Conservation (phyloP, 2,888 invertebrate genomes). For the Lingula anatina region DNA sequence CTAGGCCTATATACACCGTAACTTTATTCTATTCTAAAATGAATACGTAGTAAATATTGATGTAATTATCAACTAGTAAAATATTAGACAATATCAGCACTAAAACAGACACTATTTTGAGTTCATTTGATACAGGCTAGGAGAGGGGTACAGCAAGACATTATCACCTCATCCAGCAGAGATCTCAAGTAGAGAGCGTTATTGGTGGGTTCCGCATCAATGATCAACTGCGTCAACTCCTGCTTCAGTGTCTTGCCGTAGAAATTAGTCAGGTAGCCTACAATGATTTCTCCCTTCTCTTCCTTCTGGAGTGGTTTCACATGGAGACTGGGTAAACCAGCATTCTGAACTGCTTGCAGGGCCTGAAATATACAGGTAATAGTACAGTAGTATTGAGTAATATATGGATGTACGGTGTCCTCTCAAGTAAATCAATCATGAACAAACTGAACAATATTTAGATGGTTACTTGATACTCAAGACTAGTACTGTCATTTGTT, state of each 20-base stretch:
- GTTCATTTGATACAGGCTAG: too few species aligned
- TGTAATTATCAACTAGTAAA: too few species aligned
- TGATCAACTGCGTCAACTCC: slow-evolving; percentile 28
- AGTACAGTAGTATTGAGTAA: not conserved
- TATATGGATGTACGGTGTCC: too few species aligned
- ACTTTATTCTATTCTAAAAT: too few species aligned
- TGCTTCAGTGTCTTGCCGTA: slow-evolving; percentile 29
- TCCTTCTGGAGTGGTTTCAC: slow-evolving; percentile 22
- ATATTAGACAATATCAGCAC: too few species aligned
- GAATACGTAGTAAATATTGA: too few species aligned
- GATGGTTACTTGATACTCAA: too few species aligned
- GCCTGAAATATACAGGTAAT: slow-evolving; percentile 19
- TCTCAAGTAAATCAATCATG: too few species aligned
- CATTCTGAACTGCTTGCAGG: slow-evolving; percentile 18
- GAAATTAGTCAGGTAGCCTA: slow-evolving; percentile 26
- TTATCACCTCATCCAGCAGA: slow-evolving; percentile 30
- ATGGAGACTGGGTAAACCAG: slow-evolving; percentile 22
- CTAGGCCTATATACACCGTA: too few species aligned
- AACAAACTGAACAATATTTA: too few species aligned
- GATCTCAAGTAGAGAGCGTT: slow-evolving; percentile 31
- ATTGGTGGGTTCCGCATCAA: slow-evolving; percentile 25
- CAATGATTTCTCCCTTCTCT: slow-evolving; percentile 27
- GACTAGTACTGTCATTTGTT: too few species aligned
- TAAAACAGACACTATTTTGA: too few species aligned
- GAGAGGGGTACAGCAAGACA: not conserved